Evolutionary conservation across 2,113 vertebrate species (phyloP), one percentile per base, ranked within the genome.

Genomic region (Carassius gibelio): DNA sequence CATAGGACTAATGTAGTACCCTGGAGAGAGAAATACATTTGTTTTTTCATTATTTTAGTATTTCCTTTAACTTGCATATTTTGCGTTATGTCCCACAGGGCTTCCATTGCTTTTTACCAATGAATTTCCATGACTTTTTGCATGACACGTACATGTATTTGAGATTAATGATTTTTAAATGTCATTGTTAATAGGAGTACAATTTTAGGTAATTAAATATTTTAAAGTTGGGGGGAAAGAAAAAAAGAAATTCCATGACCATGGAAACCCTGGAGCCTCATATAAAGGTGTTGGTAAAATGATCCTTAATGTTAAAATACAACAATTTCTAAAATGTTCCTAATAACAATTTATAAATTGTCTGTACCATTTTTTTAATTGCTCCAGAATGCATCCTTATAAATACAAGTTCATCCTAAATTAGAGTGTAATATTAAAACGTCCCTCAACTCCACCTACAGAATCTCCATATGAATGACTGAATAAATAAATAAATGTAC

Each of bases 1-100:
- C 97, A 98, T 85, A 98, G 94, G 80, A 94, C 94, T 82, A 98
- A 62, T 0, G 95, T 96, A 50, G 97, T 98, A 76, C 93, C 94
- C 97, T 98, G 26, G 11, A 59, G 13, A 84, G 30, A 78, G 15
- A 77, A 19, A 66, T 26, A 30, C 4, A 13, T 38, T 34, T 34
- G 34, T n/a, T 21, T 3, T 72, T 45, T 45, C 0, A 9, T 36
- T 38, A 42, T 10, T 74, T 48, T 48, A 17, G 6, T 19, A 69
- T 4, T 13, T 11, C 69, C 36, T 15, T 72, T 72, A 17, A 45
- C 8, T 42, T 72, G 19, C 69, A 5, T n/a, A 71, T 71, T 71
- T 38, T 36, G 15, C 30, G 19, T 38, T 5, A 72, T 72, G 34
- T 72, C 68, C 34, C 4, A 21, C 2, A 59, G 3, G 30, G 7